These are phyloP conservation scores for Psilopsiagon aymara DNA, from an alignment of 2,113 vertebrate genomes.

Conservation along the genomic window DNA sequence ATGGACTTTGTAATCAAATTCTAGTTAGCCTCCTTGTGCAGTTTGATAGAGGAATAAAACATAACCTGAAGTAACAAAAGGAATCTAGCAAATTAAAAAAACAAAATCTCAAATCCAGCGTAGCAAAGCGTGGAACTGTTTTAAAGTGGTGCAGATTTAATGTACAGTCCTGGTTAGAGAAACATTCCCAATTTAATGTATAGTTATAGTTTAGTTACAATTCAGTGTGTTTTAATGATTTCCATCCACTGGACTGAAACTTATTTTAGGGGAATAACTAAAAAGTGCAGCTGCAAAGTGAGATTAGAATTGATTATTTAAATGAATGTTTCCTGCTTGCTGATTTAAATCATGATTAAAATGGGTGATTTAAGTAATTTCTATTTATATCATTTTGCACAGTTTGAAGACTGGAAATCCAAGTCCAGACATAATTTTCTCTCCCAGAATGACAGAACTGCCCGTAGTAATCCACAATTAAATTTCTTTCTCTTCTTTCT, in stretches of 20 bases:
- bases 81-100: background rate
- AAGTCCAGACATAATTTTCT: background rate
- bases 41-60: background rate
- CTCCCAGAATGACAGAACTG: background rate
- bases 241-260: conserved; percentile 18
- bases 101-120: background rate
- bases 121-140: background rate
- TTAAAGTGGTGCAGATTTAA: background rate
- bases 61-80: background rate
- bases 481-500: background rate
- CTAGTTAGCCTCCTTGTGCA: background rate
- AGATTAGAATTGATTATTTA: conserved; percentile 66
- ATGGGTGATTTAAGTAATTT: conserved; percentile 24
- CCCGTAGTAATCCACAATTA: background rate
- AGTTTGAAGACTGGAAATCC: background rate
- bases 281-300: conserved; percentile 51
- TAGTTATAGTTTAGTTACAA: conserved; percentile 29
- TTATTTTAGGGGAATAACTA: conserved; percentile 38
- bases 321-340: conserved; percentile 59
- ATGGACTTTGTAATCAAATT: background rate
- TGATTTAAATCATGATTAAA: conserved; percentile 59
- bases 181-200: background rate
- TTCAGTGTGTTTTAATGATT: conserved; percentile 39
- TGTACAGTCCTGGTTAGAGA: background rate
- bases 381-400: conserved; percentile 31